Evolutionary conservation across 2,113 vertebrate genomes (phyloP).

Genomic region (Lathamus discolor): DNA sequence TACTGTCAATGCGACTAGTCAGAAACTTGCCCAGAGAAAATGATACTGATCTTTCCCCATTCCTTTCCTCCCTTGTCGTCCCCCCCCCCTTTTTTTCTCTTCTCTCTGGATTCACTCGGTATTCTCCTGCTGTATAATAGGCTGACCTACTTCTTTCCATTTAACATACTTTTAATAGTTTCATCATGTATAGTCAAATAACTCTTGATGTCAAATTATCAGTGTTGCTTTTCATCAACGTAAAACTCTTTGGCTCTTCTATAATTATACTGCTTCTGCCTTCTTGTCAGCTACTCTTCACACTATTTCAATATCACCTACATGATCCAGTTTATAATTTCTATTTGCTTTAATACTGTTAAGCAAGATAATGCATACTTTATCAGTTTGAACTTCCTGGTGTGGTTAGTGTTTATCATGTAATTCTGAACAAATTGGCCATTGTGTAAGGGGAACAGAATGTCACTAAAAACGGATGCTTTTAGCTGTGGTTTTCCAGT

Average conservation of each 20-base stretch:
- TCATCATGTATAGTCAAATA: neutral
- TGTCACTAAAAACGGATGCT: neutral
- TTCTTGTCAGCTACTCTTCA: neutral
- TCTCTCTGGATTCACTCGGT: neutral
- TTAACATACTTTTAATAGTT: conserved; percentile 14
- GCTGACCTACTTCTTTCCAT: neutral
- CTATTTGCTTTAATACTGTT: neutral
- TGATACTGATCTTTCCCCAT: fast-evolving
- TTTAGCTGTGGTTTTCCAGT: neutral
- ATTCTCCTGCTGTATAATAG: neutral
- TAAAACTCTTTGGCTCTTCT: neutral
- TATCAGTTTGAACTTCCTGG: neutral
- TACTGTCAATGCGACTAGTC: neutral
- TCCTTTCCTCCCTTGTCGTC: neutral
- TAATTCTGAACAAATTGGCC: neutral
- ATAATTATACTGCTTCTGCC: neutral
- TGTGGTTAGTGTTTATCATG: neutral
- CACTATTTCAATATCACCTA: neutral
- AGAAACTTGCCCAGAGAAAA: neutral
- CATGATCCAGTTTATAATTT: neutral
- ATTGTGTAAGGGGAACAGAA: neutral
- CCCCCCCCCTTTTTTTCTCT: neutral
- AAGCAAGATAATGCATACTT: neutral
- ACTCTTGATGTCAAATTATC: neutral
- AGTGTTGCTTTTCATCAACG: neutral